phyloP scores from a whole-genome alignment of 2,797 vertebrate genomes.

The Malacoctenus gilli region DNA sequence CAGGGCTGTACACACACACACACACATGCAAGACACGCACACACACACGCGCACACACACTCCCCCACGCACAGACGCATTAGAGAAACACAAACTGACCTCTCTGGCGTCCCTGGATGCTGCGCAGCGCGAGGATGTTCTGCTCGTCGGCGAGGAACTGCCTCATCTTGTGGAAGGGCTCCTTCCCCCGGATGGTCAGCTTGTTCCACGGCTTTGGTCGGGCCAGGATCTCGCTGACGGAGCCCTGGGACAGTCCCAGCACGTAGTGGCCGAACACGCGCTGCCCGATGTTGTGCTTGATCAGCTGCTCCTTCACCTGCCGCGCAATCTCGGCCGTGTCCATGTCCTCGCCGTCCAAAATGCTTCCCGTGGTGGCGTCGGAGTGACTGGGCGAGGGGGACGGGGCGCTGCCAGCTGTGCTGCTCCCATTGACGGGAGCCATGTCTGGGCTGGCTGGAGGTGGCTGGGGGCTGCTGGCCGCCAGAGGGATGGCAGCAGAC shows the following conservation, averaged over 20 bases:
- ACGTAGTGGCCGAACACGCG: conserved; percentile 97
- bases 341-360: conserved; percentile 94
- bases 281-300: conserved; percentile 99
- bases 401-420: conserved; percentile 86
- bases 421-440: conserved; percentile 76
- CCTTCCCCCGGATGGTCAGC: conserved; percentile 94
- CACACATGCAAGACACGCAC: conserved; percentile 37
- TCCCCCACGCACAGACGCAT: conserved; percentile 7
- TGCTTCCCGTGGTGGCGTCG: conserved; percentile 87
- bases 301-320: conserved; percentile 97
- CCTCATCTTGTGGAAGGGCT: conserved; percentile 99
- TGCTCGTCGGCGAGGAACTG: conserved; percentile 97
- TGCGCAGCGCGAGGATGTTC: conserved; percentile 95
- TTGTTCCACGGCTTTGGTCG: conserved; percentile 98
- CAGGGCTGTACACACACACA: conserved; percentile 55
- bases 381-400: conserved; percentile 94
- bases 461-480: conserved; percentile 86
- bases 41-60: conserved; percentile 20
- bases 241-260: conserved; percentile 95
- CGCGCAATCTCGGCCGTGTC: conserved; percentile 96
- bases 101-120: conserved; percentile 96
- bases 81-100: conserved; percentile 79
- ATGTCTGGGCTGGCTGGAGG: conserved; percentile 86
- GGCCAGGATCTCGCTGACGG: conserved; percentile 96
- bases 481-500: conserved; percentile 83